phyloP scores from a whole-genome alignment of 2,113 vertebrate genomes.

The Hirundichthys speculiger region DNA sequence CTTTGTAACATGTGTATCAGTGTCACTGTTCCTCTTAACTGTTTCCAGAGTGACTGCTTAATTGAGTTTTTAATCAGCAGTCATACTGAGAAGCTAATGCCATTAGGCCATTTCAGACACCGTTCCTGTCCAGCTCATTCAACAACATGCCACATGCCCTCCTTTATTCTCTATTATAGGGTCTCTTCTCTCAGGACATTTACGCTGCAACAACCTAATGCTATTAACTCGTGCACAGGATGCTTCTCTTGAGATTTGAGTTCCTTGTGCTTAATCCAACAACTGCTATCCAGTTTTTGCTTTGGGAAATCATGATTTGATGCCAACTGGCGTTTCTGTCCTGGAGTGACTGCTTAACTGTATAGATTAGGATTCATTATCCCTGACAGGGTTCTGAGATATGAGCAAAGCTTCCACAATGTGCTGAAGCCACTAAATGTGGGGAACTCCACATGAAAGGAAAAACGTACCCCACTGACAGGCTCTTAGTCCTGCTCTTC shows the following conservation, averaged over 20 bases:
- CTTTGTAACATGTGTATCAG: not conserved
- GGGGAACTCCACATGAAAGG: too few species aligned
- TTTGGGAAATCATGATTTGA: too few species aligned
- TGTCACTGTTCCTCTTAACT: slow-evolving; percentile 5
- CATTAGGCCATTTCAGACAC: slow-evolving; percentile 25
- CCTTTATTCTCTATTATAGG: not conserved
- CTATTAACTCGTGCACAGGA: not conserved
- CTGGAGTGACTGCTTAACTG: too few species aligned
- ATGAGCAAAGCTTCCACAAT: too few species aligned
- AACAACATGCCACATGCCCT: slow-evolving; percentile 22
- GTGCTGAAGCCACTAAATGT: too few species aligned
- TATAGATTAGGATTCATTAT: too few species aligned
- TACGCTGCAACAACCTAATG: not conserved
- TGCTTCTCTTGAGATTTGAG: not conserved
- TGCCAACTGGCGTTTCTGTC: too few species aligned
- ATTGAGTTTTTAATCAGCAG: slow-evolving; percentile 44
- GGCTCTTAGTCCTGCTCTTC: too few species aligned
- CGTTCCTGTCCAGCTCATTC: slow-evolving; percentile 19
- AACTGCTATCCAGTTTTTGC: too few species aligned
- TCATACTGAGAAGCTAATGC: slow-evolving; percentile 25
- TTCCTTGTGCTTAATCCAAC: not conserved
- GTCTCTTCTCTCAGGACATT: not conserved
- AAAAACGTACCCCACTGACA: too few species aligned
- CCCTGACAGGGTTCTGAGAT: too few species aligned
- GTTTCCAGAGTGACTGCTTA: slow-evolving; percentile 21